Conservation (phyloP, 2,797 vertebrate species). For the Galaxias olidus region DNA sequence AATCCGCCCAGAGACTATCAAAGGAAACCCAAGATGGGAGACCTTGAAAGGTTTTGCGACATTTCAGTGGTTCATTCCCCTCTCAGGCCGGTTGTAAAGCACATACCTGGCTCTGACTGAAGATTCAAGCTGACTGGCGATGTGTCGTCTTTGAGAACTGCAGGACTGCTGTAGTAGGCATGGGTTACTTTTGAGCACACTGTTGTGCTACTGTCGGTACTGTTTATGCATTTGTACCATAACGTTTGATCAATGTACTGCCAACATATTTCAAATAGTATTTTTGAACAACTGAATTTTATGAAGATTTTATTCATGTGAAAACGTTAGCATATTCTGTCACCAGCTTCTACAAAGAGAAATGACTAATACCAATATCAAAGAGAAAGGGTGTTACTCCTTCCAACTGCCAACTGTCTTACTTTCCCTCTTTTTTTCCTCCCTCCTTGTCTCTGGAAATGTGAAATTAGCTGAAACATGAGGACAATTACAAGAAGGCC, state of each 20-base stretch:
- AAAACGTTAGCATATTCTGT: too few relatives aligned
- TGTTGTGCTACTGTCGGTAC: too few relatives aligned
- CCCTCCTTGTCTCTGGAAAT: conserved; percentile 60
- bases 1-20: conserved; percentile 59
- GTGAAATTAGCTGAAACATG: conserved; percentile 76
- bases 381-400: conserved; percentile 40
- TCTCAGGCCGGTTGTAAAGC: conserved; percentile 47
- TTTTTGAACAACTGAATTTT: too few relatives aligned
- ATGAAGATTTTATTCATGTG: too few relatives aligned
- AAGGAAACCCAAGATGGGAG: conserved; percentile 63
- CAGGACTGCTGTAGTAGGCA: conserved; percentile 13
- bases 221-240: too few relatives aligned
- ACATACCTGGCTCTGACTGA: conserved; percentile 28
- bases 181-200: too few relatives aligned
- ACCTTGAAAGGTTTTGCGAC: conserved; percentile 61
- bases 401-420: conserved; percentile 52
- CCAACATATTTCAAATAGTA: too few relatives aligned
- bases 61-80: conserved; percentile 39
- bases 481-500: conserved; percentile 72
- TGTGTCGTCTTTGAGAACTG: not conserved
- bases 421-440: conserved; percentile 44
- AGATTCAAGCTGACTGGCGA: conserved; percentile 26
- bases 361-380: conserved; percentile 55
- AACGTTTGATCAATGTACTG: too few relatives aligned
- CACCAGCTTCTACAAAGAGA: conserved; percentile 10